Evolutionary conservation across 2,888 invertebrate species (phyloP).

Genomic region (Tridacna gigas): DNA sequence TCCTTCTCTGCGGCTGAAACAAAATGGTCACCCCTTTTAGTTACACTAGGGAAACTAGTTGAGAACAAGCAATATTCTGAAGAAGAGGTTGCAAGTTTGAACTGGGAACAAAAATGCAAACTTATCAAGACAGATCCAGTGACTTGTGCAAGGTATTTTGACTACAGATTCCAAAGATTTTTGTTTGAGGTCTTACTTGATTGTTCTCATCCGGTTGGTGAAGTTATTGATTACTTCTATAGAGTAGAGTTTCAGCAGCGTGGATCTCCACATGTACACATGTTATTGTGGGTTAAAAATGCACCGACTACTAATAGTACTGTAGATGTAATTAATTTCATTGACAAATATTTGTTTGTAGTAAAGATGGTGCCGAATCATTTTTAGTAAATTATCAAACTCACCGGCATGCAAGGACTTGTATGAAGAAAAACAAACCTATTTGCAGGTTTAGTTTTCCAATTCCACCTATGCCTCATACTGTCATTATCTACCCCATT

Average conservation of each 20-base stretch:
- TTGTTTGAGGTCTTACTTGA: constrained; percentile 6
- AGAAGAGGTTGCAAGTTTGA: constrained; percentile 15
- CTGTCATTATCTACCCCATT: constrained; percentile 14
- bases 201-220: constrained; percentile 1
- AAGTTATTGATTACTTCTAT: constrained; percentile 19
- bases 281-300: constrained; percentile 43
- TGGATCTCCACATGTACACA: constrained; percentile 66
- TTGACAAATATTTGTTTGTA: constrained; percentile 18
- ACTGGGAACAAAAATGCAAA: constrained; percentile 14
- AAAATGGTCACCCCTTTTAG: background rate
- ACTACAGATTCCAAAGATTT: constrained; percentile 28
- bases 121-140: constrained; percentile 37
- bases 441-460: constrained; percentile 52
- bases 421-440: constrained; percentile 38
- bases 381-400: constrained; percentile 1
- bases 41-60: constrained; percentile 3
- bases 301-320: background rate
- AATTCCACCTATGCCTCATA: constrained; percentile 47
- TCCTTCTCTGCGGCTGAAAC: constrained; percentile 17
- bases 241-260: constrained; percentile 64
- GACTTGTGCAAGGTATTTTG: too few relatives aligned
- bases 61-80: constrained; percentile 6
- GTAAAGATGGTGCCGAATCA: background rate
- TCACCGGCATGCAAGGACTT: too few relatives aligned
- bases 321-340: background rate